Base-by-base conservation (phyloP, 37 sponge, comb jelly and placozoan species). In the Aphrocallistes beatrix region DNA sequence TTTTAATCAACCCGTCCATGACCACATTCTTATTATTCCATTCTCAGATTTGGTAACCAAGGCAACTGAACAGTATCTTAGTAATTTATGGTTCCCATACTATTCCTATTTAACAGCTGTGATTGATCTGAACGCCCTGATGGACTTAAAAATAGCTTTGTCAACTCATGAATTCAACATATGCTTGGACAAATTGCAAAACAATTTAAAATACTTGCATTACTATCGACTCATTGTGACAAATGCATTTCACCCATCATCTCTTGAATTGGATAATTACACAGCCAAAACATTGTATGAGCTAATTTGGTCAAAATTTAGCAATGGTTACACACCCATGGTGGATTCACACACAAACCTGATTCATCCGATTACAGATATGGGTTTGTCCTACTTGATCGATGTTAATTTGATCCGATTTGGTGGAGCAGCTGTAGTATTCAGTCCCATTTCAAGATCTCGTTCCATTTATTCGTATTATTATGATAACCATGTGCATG, bases 81-180 rank as follows among this genome's bases (percentile, higher is more conserved):
- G 32, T 6, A 6, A 19, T 25, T 6, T 60, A 6, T 60, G 34
- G 32, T 60, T 25, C n/a, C 75, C 75, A 28, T 60, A 32, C 32
- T 60, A 60, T 60, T 60, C 75, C 1, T 60, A 60, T 60, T 60
- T 60, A 28, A 19, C 75, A 60, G 75, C 75, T 60, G 75, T 60
- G 10, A 60, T 60, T 28, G 75, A 60, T 60, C n/a, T 60, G 34
- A 60, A 60, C 10, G 8, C 25, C 3, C n/a, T 60, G 34, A 19
- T 32, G 1, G 75, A 60, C 21, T 6, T 60, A 6, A 60, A 60
- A 60, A 3, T 60, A 6, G 34, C 8, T 32, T 13, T 60, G 21
- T 60, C 75, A 19, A 28, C 34, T 25, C 75, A 60, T 30, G 75
- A 60, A 60, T 60, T 60, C 75, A 60, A 60, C n/a, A 28, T 60